Percentiles rank a stretch among this genome's conserved stretches.
Evolutionary conservation across 2,797 vertebrate species (phyloP).

Genomic region (Manis crassicaudata): DNA sequence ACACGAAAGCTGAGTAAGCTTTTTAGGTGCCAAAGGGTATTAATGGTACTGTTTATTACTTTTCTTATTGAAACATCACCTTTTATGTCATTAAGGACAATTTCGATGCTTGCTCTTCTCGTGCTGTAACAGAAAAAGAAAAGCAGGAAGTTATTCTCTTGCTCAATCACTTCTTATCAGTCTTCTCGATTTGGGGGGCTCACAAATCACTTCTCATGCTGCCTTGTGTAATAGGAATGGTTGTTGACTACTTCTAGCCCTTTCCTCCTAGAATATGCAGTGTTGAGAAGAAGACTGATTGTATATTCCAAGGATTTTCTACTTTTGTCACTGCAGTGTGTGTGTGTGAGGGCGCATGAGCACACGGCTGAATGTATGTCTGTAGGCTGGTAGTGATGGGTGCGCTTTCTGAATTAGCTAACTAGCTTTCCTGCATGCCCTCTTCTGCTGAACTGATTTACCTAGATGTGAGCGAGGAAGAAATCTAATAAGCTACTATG

Average conservation of each 20-base stretch:
- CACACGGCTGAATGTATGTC: neutral
- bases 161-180: neutral
- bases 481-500: neutral
- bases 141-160: neutral
- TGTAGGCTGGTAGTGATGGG: neutral
- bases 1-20: neutral
- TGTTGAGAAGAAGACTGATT: neutral
- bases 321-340: neutral
- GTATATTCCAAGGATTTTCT: neutral
- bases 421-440: neutral
- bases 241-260: neutral
- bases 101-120: neutral
- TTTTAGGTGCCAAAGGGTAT: neutral
- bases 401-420: too few species aligned
- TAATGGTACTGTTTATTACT: neutral
- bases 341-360: neutral
- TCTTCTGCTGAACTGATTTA: neutral
- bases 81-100: neutral
- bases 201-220: neutral
- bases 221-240: neutral
- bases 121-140: neutral
- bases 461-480: neutral
- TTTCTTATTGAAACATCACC: neutral
- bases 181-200: neutral
- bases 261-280: neutral